These are phyloP conservation scores for Troides aeacus DNA, from an alignment of 2,888 invertebrate species.

Conservation along the genomic window DNA sequence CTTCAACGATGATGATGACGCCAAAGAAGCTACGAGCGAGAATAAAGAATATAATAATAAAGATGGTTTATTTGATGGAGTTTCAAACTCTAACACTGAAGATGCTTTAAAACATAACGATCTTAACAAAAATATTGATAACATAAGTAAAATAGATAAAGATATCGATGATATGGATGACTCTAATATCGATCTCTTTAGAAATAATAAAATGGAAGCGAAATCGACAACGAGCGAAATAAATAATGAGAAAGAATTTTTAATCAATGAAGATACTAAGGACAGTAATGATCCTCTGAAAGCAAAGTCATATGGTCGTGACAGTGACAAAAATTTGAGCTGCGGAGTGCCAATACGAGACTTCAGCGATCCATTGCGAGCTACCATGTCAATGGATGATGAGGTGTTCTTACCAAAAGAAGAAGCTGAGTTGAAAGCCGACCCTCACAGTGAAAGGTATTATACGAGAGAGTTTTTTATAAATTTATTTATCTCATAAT, in stretches of 20 bases:
- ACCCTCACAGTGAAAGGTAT: constrained; percentile 66
- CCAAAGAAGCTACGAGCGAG: constrained; percentile 19
- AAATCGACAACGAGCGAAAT: constrained; percentile 29
- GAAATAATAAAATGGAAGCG: constrained; percentile 24
- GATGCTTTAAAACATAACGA: constrained; percentile 6
- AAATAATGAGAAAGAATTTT: constrained; percentile 20
- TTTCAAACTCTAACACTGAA: neutral
- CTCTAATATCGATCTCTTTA: constrained; percentile 23
- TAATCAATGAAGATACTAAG: constrained; percentile 23
- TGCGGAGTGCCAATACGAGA: constrained; percentile 83
- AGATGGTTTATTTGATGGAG: constrained; percentile 16
- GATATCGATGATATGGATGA: constrained; percentile 27
- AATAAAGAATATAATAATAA: constrained; percentile 1
- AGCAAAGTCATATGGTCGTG: constrained; percentile 51
- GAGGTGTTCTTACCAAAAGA: constrained; percentile 73
- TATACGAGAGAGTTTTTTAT: constrained; percentile 3
- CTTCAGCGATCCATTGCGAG: constrained; percentile 90
- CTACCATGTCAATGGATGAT: constrained; percentile 70
- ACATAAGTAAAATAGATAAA: neutral
- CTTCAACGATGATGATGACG: constrained; percentile 55
- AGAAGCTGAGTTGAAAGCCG: constrained; percentile 61
- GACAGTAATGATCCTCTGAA: constrained; percentile 49
- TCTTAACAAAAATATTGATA: constrained; percentile 4
- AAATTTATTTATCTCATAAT: too few species aligned
- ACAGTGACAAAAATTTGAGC: constrained; percentile 64